Evolutionary conservation across 2,888 invertebrate species (phyloP).

Genomic region (Stomorhina lunata): DNA sequence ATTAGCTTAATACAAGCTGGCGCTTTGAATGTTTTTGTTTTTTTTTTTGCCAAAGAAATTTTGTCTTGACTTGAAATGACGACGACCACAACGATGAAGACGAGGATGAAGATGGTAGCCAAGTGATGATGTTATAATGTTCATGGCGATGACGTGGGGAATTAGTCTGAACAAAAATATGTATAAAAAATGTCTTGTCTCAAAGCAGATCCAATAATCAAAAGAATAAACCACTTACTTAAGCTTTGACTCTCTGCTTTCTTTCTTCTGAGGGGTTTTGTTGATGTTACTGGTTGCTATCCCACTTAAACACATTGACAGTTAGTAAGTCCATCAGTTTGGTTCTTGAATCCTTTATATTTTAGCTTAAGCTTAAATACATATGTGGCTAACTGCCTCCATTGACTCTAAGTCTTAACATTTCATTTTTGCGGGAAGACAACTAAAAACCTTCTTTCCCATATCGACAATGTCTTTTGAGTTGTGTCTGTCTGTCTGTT

Average conservation of each 20-base stretch:
- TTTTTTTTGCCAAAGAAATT: conserved; percentile 50
- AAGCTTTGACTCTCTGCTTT: conserved; percentile 32
- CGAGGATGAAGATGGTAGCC: conserved; percentile 1
- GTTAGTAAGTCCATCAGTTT: neutral
- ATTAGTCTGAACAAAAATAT: conserved; percentile 45
- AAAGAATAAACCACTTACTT: conserved; percentile 50
- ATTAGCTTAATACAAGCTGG: conserved; percentile 60
- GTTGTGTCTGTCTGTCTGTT: conserved; percentile 41
- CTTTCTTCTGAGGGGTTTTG: no score
- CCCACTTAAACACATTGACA: neutral
- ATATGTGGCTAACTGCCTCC: neutral
- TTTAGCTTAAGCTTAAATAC: no score
- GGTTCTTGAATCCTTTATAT: neutral
- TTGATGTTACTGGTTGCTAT: neutral
- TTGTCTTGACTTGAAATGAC: conserved; percentile 18
- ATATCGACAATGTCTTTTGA: conserved; percentile 47
- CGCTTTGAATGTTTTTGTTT: conserved; percentile 58
- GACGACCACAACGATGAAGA: neutral
- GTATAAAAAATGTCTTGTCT: conserved; percentile 49
- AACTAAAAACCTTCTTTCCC: no score
- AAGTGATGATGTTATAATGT: conserved; percentile 11
- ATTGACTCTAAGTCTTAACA: conserved; percentile 12
- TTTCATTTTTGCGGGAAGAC: conserved; percentile 22
- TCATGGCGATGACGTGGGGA: conserved; percentile 40
- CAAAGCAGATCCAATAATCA: conserved; percentile 50